A percentile compares a stretch with the other conserved stretches of the same genome.
These are phyloP conservation scores for Pachypsylla venusta DNA, from an alignment of 1,140 invertebrate genomes.

Conservation along the genomic window DNA sequence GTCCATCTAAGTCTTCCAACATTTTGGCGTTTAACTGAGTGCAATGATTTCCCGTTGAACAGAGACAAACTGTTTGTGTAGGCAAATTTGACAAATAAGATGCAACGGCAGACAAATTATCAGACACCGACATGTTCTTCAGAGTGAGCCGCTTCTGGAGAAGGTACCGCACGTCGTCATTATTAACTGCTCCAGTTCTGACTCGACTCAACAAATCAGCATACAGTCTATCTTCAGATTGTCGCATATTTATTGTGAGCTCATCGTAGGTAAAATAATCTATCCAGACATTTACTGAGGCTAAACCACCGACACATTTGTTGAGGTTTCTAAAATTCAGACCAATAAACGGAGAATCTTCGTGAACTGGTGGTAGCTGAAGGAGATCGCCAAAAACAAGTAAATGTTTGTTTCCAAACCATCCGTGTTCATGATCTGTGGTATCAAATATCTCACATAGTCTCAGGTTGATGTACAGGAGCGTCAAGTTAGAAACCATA, in stretches of 20 bases:
- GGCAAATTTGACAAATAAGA: background rate
- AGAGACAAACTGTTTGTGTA: background rate
- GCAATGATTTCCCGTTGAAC: constrained; percentile 2
- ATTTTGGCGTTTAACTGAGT: background rate
- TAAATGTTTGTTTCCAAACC: constrained; percentile 18
- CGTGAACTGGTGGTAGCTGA: constrained; percentile 26
- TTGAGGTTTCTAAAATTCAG: constrained; percentile 19
- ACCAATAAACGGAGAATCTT: constrained; percentile 21
- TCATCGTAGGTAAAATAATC: constrained; percentile 22
- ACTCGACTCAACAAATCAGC: constrained; percentile 4
- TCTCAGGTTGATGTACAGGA: constrained; percentile 19
- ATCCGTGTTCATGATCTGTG: constrained; percentile 16
- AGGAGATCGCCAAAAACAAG: constrained; percentile 25
- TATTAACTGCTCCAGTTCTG: background rate
- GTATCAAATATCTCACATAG: constrained; percentile 18
- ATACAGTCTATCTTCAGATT: constrained; percentile 12
- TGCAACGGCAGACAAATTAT: background rate
- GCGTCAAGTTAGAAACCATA: constrained; percentile 27
- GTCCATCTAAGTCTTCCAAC: background rate
- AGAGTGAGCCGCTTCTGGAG: background rate
- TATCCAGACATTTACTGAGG: constrained; percentile 20
- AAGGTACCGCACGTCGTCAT: background rate
- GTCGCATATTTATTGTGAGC: constrained; percentile 22
- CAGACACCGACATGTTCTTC: background rate
- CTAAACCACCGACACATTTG: constrained; percentile 21